These are phyloP conservation scores for Lontra canadensis DNA, from an alignment of 2,113 vertebrate species.

Conservation along the genomic window DNA sequence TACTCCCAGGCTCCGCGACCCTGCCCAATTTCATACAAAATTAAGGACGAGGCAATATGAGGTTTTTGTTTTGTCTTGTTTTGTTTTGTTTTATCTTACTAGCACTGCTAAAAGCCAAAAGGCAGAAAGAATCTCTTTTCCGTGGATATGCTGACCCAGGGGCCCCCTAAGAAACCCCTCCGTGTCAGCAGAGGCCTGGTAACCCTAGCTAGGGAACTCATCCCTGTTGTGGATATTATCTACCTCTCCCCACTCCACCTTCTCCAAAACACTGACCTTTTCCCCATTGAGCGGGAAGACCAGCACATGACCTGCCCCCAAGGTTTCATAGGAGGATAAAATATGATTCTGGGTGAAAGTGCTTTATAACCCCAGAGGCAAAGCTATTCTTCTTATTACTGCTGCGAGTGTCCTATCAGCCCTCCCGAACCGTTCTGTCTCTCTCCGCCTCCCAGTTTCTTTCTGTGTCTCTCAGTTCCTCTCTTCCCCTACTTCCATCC, in stretches of 20 bases:
- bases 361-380: neutral
- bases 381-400: neutral
- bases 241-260: neutral
- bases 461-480: neutral
- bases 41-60: neutral
- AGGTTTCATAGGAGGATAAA: neutral
- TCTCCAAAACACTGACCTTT: neutral
- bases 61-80: neutral
- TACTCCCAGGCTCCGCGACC: neutral
- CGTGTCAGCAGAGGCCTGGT: neutral
- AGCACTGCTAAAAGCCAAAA: neutral
- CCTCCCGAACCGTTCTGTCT: neutral
- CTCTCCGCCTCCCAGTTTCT: neutral
- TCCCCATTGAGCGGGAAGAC: neutral
- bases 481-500: too few relatives aligned
- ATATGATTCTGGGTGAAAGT: neutral
- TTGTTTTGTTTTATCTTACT: neutral
- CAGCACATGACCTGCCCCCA: neutral
- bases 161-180: neutral
- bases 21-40: neutral
- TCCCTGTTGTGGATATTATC: too few relatives aligned
- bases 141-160: neutral
- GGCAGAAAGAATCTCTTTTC: neutral
- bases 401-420: neutral
- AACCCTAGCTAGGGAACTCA: neutral